phyloP scores from a whole-genome alignment of 37 sponge, comb jelly and placozoan genomes.

The Diacarnus erythraeanus region DNA sequence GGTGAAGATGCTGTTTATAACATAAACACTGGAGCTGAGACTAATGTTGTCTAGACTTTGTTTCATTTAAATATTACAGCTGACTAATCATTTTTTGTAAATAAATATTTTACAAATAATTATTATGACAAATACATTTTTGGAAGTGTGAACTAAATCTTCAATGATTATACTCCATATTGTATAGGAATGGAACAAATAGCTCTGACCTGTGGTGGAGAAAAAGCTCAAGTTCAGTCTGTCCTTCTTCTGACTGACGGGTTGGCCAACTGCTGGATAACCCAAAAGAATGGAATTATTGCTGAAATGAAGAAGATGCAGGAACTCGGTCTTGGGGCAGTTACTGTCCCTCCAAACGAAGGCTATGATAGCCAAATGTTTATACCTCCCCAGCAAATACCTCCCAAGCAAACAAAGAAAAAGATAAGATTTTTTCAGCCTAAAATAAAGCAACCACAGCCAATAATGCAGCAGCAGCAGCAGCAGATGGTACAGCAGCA shows the following conservation, averaged over 20 bases:
- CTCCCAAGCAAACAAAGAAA: too few relatives aligned
- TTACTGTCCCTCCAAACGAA: not conserved
- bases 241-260: conserved; percentile 93
- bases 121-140: not conserved
- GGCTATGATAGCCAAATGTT: conserved; percentile 10
- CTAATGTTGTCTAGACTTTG: not conserved
- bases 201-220: conserved; percentile 5
- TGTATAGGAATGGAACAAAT: conserved; percentile 7
- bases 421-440: too few relatives aligned
- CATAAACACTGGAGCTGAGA: too few relatives aligned
- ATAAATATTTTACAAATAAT: not conserved
- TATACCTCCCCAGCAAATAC: conserved; percentile 8
- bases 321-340: not conserved
- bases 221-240: conserved; percentile 79
- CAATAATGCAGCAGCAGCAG: conserved; percentile 1
- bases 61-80: not conserved
- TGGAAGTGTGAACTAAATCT: not conserved
- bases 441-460: conserved; percentile 24
- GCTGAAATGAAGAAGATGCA: conserved; percentile 66
- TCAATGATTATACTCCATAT: not conserved
- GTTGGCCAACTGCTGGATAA: conserved; percentile 75
- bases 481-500: conserved; percentile 1
- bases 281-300: conserved; percentile 53
- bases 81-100: not conserved
- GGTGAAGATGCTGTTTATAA: too few relatives aligned